These are phyloP conservation scores for Coranthus polyacanthus DNA, from an alignment of 2,797 vertebrate genomes.

Conservation along the genomic window DNA sequence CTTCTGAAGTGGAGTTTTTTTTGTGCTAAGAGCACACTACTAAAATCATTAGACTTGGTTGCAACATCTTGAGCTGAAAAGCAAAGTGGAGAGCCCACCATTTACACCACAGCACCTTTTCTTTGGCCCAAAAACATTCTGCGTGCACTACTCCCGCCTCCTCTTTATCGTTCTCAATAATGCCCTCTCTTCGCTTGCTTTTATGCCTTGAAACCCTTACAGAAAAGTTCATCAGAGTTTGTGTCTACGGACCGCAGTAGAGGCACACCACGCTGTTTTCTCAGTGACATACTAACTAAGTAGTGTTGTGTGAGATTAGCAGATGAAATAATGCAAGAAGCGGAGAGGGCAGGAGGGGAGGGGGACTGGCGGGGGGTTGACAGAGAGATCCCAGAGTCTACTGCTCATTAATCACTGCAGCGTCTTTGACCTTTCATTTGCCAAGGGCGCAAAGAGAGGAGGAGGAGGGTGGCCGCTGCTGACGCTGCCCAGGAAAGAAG, in stretches of 20 bases:
- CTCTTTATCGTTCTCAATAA: conserved; percentile 24
- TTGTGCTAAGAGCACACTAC: conserved; percentile 68
- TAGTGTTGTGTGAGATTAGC: conserved; percentile 84
- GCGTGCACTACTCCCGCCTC: conserved; percentile 1
- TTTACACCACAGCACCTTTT: conserved; percentile 73
- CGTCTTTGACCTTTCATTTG: conserved; percentile 91
- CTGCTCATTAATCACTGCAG: conserved; percentile 90
- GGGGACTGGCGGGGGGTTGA: conserved; percentile 76
- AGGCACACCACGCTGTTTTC: conserved; percentile 60
- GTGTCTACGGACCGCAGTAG: conserved; percentile 18
- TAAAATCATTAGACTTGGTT: conserved; percentile 74
- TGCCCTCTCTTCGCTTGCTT: conserved; percentile 2
- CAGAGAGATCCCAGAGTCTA: conserved; percentile 87
- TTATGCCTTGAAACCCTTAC: conserved; percentile 10
- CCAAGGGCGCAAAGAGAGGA: conserved; percentile 86
- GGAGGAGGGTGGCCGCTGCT: conserved; percentile 63
- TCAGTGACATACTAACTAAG: conserved; percentile 73
- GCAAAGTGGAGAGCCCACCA: conserved; percentile 56
- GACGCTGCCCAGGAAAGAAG: conserved; percentile 67
- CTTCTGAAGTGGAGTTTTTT: conserved; percentile 72
- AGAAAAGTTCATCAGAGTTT: conserved; percentile 51
- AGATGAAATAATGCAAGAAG: conserved; percentile 86
- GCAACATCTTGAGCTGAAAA: conserved; percentile 77
- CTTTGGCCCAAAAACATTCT: conserved; percentile 41
- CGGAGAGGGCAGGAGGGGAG: conserved; percentile 51